Base-by-base conservation (phyloP, 2,888 invertebrate species). In the Hecatera dysodea region DNA sequence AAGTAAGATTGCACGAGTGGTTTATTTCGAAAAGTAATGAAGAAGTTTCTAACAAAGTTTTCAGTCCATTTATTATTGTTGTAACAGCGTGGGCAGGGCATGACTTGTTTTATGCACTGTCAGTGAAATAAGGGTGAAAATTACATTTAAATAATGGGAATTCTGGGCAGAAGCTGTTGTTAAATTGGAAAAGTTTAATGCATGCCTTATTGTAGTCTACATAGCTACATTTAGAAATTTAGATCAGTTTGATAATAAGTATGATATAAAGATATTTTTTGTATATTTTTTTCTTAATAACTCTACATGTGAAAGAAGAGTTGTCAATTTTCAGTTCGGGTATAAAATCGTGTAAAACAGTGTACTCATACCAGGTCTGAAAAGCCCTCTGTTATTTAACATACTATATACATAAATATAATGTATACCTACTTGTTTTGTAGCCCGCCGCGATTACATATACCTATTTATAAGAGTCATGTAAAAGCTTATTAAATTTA, bases 1-100 rank as follows among this genome's bases (percentile, higher is more conserved):
- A 57, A 68, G 27, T 55, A 17, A 65, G 44, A 79, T 80, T 60
- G 57, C 48, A 12, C 36, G 19, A 59, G 57, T 80, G 65, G 75
- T 79, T 79, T 75, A 79, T 80, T 61, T 42, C 1, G 6, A 24
- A 27, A 42, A 46, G n/a, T 61, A 50, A 79, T 64, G n/a, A 62
- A 67, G 59, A 57, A 48, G 36, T 52, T 62, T 52, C 29, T 29
- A 44, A 48, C 15, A 39, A 59, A 77, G 57, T 68, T 80, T 64
- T 39, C 11, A 36, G 48, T 22, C 64, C 79, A 62, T 73, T 67
- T 65, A 62, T 67, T 67, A 62, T 22, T 56, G 61, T 27, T 53
- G 11, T 39, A 24, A 27, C 0, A n/a, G 29, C 55, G 50, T 46
- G 12, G 50, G 64, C 1, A 11, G 11, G 36, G 19, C 1, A n/a